Percentiles rank a stretch among this genome's conserved stretches.
phyloP scores from a whole-genome alignment of 2,888 invertebrate species.

The Drosophila pseudotalamancana region DNA sequence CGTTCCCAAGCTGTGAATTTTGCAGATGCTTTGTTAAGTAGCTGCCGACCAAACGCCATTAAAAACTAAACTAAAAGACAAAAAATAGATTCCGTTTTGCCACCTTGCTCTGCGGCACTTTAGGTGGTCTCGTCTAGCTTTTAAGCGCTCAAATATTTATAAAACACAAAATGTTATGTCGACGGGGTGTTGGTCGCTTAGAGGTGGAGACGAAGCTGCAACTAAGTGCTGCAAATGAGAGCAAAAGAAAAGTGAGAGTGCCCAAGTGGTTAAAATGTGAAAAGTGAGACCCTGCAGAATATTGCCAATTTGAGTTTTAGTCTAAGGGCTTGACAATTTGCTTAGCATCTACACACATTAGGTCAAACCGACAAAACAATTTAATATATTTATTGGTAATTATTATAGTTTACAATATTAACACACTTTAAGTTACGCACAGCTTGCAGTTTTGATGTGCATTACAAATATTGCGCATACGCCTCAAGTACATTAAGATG shows the following conservation, averaged over 20 bases:
- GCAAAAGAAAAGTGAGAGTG: constrained; percentile 51
- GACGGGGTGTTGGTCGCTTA: constrained; percentile 43
- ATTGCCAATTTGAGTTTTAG: constrained; percentile 2
- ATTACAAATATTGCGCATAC: constrained; percentile 49
- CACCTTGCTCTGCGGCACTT: constrained; percentile 15
- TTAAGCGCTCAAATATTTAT: constrained; percentile 74
- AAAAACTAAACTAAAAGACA: constrained; percentile 20
- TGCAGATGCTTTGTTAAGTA: constrained; percentile 40
- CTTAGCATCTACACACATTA: too few species aligned
- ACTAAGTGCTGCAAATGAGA: constrained; percentile 63
- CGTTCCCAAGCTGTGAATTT: constrained; percentile 50
- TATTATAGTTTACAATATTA: background rate
- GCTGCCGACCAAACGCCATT: constrained; percentile 21
- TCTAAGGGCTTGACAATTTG: background rate
- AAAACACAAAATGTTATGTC: constrained; percentile 63
- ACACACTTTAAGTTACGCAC: too few species aligned
- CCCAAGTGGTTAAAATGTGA: constrained; percentile 26
- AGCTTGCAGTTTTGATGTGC: constrained; percentile 1
- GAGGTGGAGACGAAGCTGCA: constrained; percentile 17
- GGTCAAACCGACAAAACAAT: background rate
- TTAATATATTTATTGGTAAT: background rate
- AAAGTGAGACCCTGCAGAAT: constrained; percentile 10
- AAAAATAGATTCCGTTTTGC: constrained; percentile 37
- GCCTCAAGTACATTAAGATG: constrained; percentile 21
- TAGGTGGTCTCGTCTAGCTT: constrained; percentile 47